phyloP scores from a whole-genome alignment of 2,113 vertebrate species.

The Phylloscopus trochiloides region DNA sequence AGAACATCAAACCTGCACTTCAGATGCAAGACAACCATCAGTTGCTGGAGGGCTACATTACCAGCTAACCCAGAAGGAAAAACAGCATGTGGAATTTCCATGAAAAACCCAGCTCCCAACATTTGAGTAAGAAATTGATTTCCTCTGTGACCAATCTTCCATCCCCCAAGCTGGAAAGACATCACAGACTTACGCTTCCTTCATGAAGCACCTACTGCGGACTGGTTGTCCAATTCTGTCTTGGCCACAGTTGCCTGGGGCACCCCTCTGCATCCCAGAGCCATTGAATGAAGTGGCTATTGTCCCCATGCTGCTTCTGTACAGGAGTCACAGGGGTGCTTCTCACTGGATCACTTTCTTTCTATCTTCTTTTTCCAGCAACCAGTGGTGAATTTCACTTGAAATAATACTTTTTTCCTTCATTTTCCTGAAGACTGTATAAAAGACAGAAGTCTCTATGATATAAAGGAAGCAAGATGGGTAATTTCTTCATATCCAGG shows the following conservation, averaged over 20 bases:
- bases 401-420: neutral
- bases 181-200: neutral
- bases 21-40: slow-evolving; percentile 59
- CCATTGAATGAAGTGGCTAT: neutral
- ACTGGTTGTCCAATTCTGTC: neutral
- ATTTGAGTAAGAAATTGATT: neutral
- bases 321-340: neutral
- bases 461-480: neutral
- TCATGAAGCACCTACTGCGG: neutral
- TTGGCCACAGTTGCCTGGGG: neutral
- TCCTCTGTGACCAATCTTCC: neutral
- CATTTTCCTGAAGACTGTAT: neutral
- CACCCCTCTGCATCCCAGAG: neutral
- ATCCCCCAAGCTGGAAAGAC: neutral
- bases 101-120: neutral
- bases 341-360: neutral
- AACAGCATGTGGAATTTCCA: neutral
- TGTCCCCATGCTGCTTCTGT: neutral
- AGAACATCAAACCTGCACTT: slow-evolving; percentile 55
- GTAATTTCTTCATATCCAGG: neutral
- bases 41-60: neutral
- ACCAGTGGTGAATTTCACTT: neutral
- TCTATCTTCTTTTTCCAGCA: neutral
- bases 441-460: neutral
- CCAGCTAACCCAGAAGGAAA: neutral